A percentile compares a stretch with the other conserved stretches of the same genome.
Evolutionary conservation across 1,140 invertebrate genomes (phyloP).

Genomic region (Penaeus japonicus): DNA sequence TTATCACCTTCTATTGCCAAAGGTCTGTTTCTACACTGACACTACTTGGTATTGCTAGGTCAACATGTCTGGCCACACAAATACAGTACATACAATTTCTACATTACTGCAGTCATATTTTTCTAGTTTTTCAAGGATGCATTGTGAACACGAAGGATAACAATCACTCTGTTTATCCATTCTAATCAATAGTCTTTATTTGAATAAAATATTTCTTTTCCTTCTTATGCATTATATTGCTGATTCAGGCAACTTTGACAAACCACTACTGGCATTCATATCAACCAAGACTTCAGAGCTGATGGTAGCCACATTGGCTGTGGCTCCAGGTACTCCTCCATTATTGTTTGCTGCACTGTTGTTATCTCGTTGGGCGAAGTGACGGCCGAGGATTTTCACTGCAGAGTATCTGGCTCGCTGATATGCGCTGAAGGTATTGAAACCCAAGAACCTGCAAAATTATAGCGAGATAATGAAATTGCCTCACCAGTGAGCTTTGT

Average conservation of each 20-base stretch:
- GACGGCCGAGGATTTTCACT: conserved; percentile 76
- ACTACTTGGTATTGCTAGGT: no score
- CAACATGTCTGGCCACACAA: no score
- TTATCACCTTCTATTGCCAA: no score
- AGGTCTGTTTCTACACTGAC: no score
- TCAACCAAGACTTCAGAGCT: conserved; percentile 45
- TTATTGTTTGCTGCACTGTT: not conserved
- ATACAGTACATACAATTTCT: no score
- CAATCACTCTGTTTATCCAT: no score
- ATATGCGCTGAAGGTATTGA: conserved; percentile 85
- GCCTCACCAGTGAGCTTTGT: not conserved
- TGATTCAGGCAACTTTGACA: conserved; percentile 39
- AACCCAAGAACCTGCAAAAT: conserved; percentile 76
- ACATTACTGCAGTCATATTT: no score
- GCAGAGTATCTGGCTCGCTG: conserved; percentile 87
- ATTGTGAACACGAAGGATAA: no score
- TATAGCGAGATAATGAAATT: conserved; percentile 54
- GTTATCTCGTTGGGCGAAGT: conserved; percentile 48
- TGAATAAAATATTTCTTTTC: no score
- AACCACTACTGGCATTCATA: conserved; percentile 46
- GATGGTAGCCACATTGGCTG: conserved; percentile 33
- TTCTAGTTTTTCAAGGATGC: no score
- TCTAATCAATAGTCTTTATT: no score
- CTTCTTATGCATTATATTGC: conserved; percentile 7
- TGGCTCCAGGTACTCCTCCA: not conserved